phyloP scores from a whole-genome alignment of 2,113 vertebrate species.

The Nestor notabilis region DNA sequence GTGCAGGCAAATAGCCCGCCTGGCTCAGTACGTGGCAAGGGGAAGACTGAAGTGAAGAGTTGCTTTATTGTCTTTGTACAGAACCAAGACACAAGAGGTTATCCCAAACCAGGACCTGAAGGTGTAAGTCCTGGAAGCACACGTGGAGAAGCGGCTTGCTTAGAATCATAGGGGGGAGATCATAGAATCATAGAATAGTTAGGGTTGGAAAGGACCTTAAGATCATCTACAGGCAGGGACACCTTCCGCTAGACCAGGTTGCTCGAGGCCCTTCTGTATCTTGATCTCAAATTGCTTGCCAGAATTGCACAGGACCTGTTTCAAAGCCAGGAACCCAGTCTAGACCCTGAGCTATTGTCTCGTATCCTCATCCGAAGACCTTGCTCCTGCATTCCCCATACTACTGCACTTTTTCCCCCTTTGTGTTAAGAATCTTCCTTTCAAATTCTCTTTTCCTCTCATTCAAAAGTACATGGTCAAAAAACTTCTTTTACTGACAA shows the following conservation, averaged over 20 bases:
- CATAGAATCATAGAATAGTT: background rate
- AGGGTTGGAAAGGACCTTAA: background rate
- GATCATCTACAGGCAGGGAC: background rate
- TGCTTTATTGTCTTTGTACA: accelerated
- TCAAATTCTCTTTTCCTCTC: background rate
- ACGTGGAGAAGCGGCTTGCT: accelerated
- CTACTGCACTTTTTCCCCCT: background rate
- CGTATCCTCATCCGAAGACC: accelerated
- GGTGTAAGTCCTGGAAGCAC: accelerated
- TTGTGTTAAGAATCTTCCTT: background rate
- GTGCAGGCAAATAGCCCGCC: accelerated
- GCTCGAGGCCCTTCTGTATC: accelerated
- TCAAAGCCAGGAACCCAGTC: background rate
- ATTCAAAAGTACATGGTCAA: background rate
- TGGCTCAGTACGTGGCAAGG: accelerated
- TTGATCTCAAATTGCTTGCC: background rate
- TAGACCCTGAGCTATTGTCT: background rate
- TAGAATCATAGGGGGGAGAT: background rate
- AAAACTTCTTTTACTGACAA: background rate
- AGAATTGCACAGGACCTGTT: accelerated
- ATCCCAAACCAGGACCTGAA: background rate
- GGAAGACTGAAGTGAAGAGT: background rate
- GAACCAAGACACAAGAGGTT: background rate
- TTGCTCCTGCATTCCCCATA: background rate
- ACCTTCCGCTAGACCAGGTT: background rate